Conservation (phyloP, 2,888 invertebrate species). For the Ochropleura plecta region DNA sequence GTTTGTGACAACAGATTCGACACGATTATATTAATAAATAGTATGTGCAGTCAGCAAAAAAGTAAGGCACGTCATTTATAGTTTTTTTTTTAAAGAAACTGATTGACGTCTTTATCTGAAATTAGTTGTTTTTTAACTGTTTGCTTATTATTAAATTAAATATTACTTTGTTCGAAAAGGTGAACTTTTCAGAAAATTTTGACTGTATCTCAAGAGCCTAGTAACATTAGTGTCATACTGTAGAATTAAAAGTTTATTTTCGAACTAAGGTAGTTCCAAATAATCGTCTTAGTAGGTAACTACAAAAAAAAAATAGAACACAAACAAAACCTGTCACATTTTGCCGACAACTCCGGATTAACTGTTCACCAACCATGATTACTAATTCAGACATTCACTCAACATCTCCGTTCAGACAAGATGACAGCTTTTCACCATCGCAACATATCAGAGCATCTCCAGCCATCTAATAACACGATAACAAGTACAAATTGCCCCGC, state of each 20-base stretch:
- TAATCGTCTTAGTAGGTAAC: neutral
- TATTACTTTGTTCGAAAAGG: no score
- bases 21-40: no score
- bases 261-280: neutral
- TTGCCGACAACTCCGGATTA: neutral
- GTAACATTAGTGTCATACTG: neutral
- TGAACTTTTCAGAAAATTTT: no score
- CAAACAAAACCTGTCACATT: neutral
- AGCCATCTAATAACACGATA: conserved; percentile 76
- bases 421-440: conserved; percentile 55
- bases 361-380: conserved; percentile 25
- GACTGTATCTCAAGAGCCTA: no score
- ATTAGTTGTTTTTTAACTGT: no score
- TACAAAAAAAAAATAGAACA: neutral
- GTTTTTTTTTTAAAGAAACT: no score
- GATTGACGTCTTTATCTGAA: no score
- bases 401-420: conserved; percentile 54
- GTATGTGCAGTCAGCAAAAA: no score
- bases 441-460: conserved; percentile 59
- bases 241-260: neutral
- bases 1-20: no score
- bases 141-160: no score
- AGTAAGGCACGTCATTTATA: no score
- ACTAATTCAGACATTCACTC: conserved; percentile 51
- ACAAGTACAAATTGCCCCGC: conserved; percentile 79